These are phyloP conservation scores for Micoletzkya japonica DNA, from an alignment of 2,888 invertebrate genomes.

Conservation along the genomic window DNA sequence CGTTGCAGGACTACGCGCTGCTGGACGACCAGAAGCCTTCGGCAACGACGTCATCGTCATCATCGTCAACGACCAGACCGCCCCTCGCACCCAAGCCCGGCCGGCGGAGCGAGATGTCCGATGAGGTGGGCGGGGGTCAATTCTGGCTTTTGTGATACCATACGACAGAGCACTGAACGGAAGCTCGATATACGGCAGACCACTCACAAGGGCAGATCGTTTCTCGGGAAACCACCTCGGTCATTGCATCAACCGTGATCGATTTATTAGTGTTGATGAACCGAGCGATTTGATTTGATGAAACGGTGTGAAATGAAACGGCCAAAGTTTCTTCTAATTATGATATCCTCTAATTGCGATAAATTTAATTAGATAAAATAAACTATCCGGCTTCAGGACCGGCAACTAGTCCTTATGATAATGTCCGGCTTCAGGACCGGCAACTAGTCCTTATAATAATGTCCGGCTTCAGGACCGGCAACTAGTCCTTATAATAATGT, in stretches of 20 bases:
- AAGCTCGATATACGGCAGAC: too few species aligned
- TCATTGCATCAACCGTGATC: too few species aligned
- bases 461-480: not conserved
- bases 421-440: not conserved
- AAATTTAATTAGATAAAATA: not conserved
- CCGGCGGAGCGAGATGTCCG: slow-evolving; percentile 25
- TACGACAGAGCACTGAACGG: too few species aligned
- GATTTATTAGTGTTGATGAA: too few species aligned
- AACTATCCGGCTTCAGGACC: not conserved
- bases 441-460: not conserved
- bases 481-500: not conserved
- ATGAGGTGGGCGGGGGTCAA: too few species aligned
- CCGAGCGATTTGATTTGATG: too few species aligned
- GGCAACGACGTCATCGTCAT: not conserved
- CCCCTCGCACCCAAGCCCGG: not conserved
- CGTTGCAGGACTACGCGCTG: slow-evolving; percentile 34
- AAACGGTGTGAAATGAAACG: too few species aligned
- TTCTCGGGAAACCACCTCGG: too few species aligned
- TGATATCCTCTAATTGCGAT: too few species aligned
- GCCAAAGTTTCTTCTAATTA: too few species aligned
- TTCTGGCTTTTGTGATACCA: too few species aligned
- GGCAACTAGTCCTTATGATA: not conserved
- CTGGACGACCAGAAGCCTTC: slow-evolving; percentile 36
- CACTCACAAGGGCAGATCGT: too few species aligned
- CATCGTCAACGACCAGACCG: slow-evolving; percentile 19